phyloP scores from a whole-genome alignment of 1,140 invertebrate genomes.

The Conus betulinus region DNA sequence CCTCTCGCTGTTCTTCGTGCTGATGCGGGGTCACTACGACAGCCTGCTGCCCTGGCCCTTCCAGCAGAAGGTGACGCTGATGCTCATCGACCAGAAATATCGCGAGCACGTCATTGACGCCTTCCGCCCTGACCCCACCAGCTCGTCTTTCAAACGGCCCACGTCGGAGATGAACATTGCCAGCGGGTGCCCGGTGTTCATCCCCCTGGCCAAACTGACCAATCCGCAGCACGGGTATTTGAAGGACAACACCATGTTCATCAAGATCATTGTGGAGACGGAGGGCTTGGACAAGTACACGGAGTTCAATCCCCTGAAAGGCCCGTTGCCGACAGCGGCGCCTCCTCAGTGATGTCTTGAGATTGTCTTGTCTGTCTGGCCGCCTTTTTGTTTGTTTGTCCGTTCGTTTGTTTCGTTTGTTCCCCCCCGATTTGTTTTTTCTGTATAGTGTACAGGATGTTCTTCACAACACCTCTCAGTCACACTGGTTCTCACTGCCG shows the following conservation, averaged over 20 bases:
- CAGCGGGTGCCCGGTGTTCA: conserved; percentile 72
- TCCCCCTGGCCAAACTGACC: conserved; percentile 62
- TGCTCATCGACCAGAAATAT: conserved; percentile 69
- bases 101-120: conserved; percentile 69
- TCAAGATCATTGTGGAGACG: conserved; percentile 70
- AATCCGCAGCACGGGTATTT: conserved; percentile 64
- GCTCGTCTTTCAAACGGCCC: conserved; percentile 70
- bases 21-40: conserved; percentile 73
- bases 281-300: conserved; percentile 50
- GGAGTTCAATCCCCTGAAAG: conserved; percentile 48
- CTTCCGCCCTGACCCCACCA: conserved; percentile 69
- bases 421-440: neutral
- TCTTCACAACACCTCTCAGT: neutral
- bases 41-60: conserved; percentile 72
- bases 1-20: conserved; percentile 73
- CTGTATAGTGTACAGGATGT: neutral
- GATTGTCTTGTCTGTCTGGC: neutral
- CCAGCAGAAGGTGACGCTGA: conserved; percentile 68
- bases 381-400: neutral
- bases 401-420: neutral
- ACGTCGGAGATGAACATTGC: conserved; percentile 74
- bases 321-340: neutral
- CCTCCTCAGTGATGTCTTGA: neutral
- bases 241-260: conserved; percentile 72
- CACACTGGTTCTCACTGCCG: neutral